phyloP scores from a whole-genome alignment of 2,888 invertebrate genomes.

The Augiades crinisus region DNA sequence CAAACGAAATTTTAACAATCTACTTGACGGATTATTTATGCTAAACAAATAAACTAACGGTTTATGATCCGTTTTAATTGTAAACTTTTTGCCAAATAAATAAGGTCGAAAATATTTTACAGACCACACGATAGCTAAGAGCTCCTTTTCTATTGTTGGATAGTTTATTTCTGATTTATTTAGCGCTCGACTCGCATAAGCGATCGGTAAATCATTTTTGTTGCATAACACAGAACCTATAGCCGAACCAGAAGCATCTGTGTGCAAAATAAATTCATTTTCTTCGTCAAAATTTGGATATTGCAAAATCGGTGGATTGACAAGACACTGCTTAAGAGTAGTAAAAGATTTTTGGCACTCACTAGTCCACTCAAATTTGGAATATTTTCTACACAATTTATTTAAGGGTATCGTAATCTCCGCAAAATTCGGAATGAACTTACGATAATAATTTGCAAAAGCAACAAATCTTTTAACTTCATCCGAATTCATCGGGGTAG shows the following conservation, averaged over 20 bases:
- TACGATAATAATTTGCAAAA: slow-evolving; percentile 22
- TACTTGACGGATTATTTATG: not conserved
- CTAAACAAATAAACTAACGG: slow-evolving; percentile 15
- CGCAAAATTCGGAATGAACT: slow-evolving; percentile 21
- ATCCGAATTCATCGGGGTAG: slow-evolving; percentile 8
- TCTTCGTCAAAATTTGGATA: slow-evolving; percentile 25
- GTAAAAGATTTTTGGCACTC: slow-evolving; percentile 12
- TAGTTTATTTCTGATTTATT: slow-evolving; percentile 23
- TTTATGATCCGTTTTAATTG: slow-evolving; percentile 20
- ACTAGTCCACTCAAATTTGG: slow-evolving; percentile 16
- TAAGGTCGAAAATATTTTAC: slow-evolving; percentile 25
- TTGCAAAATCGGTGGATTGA: slow-evolving; percentile 26
- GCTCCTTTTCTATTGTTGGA: slow-evolving; percentile 21
- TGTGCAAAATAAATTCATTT: slow-evolving; percentile 24
- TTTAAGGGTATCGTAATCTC: slow-evolving; percentile 7
- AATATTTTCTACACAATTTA: slow-evolving; percentile 22
- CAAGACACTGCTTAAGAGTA: slow-evolving; percentile 2
- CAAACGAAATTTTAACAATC: not conserved
- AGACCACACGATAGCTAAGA: slow-evolving; percentile 22
- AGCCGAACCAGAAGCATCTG: slow-evolving; percentile 24
- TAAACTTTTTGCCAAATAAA: slow-evolving; percentile 18
- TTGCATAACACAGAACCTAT: slow-evolving; percentile 26
- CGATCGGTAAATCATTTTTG: slow-evolving; percentile 17
- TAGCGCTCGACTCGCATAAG: slow-evolving; percentile 19
- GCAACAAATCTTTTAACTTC: not conserved